Conservation (phyloP, 2,113 vertebrate genomes). For the Trachemys scripta region DNA sequence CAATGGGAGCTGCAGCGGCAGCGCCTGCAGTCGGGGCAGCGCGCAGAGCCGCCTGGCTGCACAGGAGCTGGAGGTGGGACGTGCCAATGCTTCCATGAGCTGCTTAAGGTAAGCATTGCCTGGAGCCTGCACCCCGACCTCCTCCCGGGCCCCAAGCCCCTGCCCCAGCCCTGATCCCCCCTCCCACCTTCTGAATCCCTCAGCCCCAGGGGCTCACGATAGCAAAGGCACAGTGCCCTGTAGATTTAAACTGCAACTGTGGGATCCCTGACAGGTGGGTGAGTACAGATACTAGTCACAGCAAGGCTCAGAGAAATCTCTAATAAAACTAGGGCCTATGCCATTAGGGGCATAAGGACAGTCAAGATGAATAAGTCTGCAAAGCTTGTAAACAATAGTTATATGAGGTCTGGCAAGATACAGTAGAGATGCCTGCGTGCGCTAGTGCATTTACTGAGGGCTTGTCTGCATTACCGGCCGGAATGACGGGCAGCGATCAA, state of each 20-base stretch:
- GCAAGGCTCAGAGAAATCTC: neutral
- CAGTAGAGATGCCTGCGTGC: fast-evolving
- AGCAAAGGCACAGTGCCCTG: neutral
- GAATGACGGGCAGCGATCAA: no score
- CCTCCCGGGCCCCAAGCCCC: no score
- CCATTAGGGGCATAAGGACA: neutral
- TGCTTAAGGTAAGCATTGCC: no score
- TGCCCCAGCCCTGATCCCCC: no score
- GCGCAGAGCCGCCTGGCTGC: no score
- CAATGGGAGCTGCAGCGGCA: no score
- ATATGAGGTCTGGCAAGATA: neutral
- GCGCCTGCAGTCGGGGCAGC: no score
- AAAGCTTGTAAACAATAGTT: neutral
- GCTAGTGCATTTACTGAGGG: neutral
- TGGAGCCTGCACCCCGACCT: no score
- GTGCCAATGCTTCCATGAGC: no score
- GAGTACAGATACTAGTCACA: neutral
- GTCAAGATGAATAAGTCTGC: neutral
- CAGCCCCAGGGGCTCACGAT: neutral
- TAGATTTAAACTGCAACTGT: neutral
- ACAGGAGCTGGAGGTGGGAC: no score
- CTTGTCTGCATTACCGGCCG: no score
- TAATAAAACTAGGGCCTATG: neutral
- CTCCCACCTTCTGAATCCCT: no score
- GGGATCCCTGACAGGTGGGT: neutral